Evolutionary conservation across 2,113 vertebrate genomes (phyloP).

Genomic region (Gallinago undulata): DNA sequence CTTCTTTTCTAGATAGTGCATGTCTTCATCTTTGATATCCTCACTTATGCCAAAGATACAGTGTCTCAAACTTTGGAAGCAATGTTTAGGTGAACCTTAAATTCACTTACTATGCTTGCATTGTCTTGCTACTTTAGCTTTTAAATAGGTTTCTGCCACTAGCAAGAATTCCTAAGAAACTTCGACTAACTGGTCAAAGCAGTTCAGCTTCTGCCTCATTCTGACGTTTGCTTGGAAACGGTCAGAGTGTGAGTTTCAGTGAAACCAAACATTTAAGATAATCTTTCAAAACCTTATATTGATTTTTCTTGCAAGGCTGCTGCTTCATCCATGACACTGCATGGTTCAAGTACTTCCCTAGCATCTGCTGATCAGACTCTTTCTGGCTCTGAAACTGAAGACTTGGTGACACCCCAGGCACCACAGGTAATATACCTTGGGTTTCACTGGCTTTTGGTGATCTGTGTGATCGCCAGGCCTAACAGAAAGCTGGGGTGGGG

Average conservation of each 20-base stretch:
- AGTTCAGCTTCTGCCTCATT: background rate
- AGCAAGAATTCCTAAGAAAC: background rate
- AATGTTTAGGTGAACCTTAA: background rate
- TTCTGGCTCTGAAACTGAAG: constrained; percentile 73
- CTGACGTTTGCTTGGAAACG: background rate
- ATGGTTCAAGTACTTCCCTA: constrained; percentile 68
- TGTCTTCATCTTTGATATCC: background rate
- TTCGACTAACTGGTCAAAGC: background rate
- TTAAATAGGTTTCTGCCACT: background rate
- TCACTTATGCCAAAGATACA: background rate
- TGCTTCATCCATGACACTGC: constrained; percentile 55
- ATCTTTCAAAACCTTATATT: background rate
- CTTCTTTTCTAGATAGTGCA: background rate
- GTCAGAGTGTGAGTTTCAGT: background rate
- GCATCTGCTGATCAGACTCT: constrained; percentile 67
- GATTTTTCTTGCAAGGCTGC: constrained; percentile 41
- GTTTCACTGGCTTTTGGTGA: background rate
- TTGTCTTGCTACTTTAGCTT: background rate
- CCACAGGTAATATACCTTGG: constrained; percentile 47
- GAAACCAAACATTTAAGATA: background rate
- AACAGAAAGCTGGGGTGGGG: background rate
- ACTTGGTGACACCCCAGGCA: constrained; percentile 61
- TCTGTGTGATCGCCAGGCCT: background rate
- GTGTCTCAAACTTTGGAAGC: background rate
- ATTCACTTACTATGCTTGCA: background rate